Conservation (phyloP, 2,888 invertebrate species). For the Micropterix aruncella region DNA sequence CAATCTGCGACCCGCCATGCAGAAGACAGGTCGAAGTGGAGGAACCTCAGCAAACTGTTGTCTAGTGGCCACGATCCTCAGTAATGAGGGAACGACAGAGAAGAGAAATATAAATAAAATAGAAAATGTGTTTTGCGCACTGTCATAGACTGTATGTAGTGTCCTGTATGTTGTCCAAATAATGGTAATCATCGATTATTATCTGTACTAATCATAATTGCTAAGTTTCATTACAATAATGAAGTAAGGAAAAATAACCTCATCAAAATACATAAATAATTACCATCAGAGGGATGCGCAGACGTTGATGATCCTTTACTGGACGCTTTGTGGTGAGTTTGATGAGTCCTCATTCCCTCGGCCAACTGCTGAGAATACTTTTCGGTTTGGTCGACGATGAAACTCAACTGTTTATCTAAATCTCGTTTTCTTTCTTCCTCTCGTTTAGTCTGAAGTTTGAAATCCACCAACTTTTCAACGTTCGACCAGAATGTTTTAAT, state of each 20-base stretch:
- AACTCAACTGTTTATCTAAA: conserved; percentile 90
- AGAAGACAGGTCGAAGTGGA: too few species aligned
- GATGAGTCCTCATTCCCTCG: conserved; percentile 51
- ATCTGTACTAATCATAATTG: too few species aligned
- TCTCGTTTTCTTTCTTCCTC: conserved; percentile 93
- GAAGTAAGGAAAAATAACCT: background rate
- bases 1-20: too few species aligned
- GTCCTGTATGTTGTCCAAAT: too few species aligned
- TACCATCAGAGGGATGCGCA: conserved; percentile 32
- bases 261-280: conserved; percentile 12
- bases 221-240: too few species aligned
- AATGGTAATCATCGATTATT: too few species aligned
- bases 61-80: too few species aligned
- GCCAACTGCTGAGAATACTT: conserved; percentile 87
- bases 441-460: conserved; percentile 80
- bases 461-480: conserved; percentile 93
- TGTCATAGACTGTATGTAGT: too few species aligned
- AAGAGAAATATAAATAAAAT: too few species aligned
- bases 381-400: conserved; percentile 97
- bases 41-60: too few species aligned
- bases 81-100: too few species aligned
- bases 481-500: conserved; percentile 91
- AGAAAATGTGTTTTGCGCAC: too few species aligned
- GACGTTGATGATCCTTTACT: conserved; percentile 10
- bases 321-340: conserved; percentile 7